phyloP scores from a whole-genome alignment of 2,797 vertebrate species.

The Phoxinus dragarum region DNA sequence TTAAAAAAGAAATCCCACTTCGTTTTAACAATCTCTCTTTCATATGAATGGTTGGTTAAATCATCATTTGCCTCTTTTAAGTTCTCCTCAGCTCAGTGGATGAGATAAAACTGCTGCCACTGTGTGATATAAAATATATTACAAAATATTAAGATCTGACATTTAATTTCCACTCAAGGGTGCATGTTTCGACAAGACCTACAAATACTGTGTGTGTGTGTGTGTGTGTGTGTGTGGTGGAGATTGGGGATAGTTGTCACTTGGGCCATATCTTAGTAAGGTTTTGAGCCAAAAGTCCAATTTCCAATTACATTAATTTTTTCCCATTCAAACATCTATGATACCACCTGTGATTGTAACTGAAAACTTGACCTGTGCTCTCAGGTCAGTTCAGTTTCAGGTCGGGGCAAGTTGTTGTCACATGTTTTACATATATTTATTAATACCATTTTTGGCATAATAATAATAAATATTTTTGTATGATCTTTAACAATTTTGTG shows the following conservation, averaged over 20 bases:
- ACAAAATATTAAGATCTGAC: constrained; percentile 36
- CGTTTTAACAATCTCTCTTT: constrained; percentile 15
- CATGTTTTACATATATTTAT: too few species aligned
- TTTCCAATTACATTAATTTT: not conserved
- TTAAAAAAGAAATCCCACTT: constrained; percentile 1
- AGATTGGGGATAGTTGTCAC: not conserved
- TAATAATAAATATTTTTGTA: not conserved
- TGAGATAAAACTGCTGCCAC: constrained; percentile 30
- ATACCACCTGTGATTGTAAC: not conserved
- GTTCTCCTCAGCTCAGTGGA: constrained; percentile 17
- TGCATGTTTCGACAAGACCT: constrained; percentile 28
- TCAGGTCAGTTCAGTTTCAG: not conserved
- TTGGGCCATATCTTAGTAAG: not conserved
- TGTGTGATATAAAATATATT: constrained; percentile 37
- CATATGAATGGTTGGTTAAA: constrained; percentile 19
- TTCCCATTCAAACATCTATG: not conserved
- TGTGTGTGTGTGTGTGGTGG: not conserved
- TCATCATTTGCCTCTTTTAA: constrained; percentile 33
- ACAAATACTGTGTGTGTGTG: not conserved
- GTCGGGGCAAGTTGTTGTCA: too few species aligned
- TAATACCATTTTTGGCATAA: not conserved
- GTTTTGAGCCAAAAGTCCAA: not conserved
- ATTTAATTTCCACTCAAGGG: constrained; percentile 33
- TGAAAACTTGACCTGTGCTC: not conserved
- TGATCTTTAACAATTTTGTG: not conserved